Conservation (phyloP, 2,888 invertebrate species). For the Brachynemurus nebulosus region DNA sequence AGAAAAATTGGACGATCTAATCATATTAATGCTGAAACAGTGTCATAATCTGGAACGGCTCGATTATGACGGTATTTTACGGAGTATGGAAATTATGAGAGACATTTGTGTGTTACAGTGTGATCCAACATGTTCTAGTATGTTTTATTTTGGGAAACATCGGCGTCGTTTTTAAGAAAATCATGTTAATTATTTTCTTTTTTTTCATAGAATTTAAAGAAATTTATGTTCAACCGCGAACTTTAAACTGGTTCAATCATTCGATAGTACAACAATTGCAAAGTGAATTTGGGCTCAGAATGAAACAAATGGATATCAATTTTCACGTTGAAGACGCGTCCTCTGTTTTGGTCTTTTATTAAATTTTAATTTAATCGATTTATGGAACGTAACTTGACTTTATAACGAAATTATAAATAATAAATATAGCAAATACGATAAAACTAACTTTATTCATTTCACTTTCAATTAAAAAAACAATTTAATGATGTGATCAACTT, state of each 20-base stretch:
- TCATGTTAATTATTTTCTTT: conserved; percentile 2
- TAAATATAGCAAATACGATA: too few species aligned
- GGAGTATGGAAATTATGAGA: conserved; percentile 29
- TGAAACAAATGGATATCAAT: conserved; percentile 27
- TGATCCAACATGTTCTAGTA: conserved; percentile 17
- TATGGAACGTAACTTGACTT: too few species aligned
- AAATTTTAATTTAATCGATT: conserved; percentile 2
- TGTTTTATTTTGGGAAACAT: not conserved
- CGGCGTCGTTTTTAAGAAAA: not conserved
- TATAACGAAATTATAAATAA: too few species aligned
- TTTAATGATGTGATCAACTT: too few species aligned
- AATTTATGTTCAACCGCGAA: conserved; percentile 28
- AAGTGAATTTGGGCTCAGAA: conserved; percentile 25
- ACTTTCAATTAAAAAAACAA: too few species aligned
- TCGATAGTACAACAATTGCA: conserved; percentile 26
- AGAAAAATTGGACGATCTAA: conserved; percentile 32
- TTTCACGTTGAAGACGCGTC: conserved; percentile 26
- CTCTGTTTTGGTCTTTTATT: conserved; percentile 4
- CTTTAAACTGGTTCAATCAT: conserved; percentile 26
- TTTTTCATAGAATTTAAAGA: conserved; percentile 15
- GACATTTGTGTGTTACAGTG: conserved; percentile 29
- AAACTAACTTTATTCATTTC: too few species aligned
- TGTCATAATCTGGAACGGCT: conserved; percentile 31
- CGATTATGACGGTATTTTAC: conserved; percentile 33
- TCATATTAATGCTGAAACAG: conserved; percentile 28